Percentiles rank a stretch among this genome's conserved stretches.
Evolutionary conservation across 1,140 invertebrate genomes (phyloP).

Genomic region (Zelostemma sp.): DNA sequence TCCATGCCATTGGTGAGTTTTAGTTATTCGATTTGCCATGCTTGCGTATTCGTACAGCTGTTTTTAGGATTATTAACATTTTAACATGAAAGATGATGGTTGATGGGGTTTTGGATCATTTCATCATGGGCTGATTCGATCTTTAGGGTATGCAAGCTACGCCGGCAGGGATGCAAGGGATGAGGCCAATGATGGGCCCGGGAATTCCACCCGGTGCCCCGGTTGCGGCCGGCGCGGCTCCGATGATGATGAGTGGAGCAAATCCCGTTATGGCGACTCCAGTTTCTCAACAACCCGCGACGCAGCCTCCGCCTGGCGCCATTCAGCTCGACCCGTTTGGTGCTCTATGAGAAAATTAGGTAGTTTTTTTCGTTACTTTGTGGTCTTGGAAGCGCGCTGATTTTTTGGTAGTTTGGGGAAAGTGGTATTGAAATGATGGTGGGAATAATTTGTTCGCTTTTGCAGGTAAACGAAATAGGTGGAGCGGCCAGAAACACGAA

Average conservation of each 20-base stretch:
- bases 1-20: slow-evolving; percentile 64
- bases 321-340: slow-evolving; percentile 68
- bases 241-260: slow-evolving; percentile 46
- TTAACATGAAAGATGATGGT: too few relatives aligned
- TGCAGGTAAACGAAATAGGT: too few relatives aligned
- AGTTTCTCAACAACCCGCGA: slow-evolving; percentile 54
- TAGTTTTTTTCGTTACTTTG: too few relatives aligned
- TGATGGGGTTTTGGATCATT: too few relatives aligned
- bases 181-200: slow-evolving; percentile 62
- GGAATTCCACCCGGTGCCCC: slow-evolving; percentile 48
- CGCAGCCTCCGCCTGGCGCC: slow-evolving; percentile 56
- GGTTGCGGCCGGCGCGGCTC: slow-evolving; percentile 44
- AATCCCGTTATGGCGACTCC: slow-evolving; percentile 56
- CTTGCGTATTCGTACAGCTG: not conserved
- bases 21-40: slow-evolving; percentile 4
- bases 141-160: slow-evolving; percentile 61
- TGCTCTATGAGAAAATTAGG: slow-evolving; percentile 67
- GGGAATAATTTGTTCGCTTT: too few relatives aligned
- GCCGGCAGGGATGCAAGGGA: slow-evolving; percentile 61
- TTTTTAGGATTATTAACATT: not conserved
- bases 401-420: too few relatives aligned
- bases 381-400: too few relatives aligned
- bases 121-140: slow-evolving; percentile 11
- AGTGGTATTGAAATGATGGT: too few relatives aligned
- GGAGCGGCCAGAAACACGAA: too few relatives aligned